Conservation (phyloP, 2,797 vertebrate genomes). For the Denticeps clupeoides region DNA sequence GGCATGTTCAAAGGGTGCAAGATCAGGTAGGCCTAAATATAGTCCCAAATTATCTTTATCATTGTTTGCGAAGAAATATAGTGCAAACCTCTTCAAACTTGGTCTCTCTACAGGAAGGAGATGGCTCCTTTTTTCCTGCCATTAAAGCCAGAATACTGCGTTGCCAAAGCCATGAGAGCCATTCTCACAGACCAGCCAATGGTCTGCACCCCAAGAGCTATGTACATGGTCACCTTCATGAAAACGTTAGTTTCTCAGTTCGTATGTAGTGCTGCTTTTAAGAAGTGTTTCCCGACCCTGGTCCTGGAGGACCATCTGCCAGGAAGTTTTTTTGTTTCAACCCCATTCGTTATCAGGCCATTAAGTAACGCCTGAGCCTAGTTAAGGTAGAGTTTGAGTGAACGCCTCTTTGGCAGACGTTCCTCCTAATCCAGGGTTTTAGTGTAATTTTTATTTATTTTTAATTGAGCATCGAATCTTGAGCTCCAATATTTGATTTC, state of each 20-base stretch:
- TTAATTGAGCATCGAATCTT: background rate
- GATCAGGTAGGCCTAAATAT: constrained; percentile 63
- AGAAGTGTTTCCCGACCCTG: no score
- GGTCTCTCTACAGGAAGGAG: constrained; percentile 79
- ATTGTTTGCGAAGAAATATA: no score
- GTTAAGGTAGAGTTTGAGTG: no score
- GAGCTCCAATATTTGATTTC: background rate
- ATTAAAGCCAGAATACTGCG: constrained; percentile 74
- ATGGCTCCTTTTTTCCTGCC: constrained; percentile 73
- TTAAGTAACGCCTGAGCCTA: no score
- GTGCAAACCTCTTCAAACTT: no score
- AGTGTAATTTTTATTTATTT: no score
- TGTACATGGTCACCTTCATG: constrained; percentile 82
- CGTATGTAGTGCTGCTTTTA: no score
- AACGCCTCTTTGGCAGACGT: no score
- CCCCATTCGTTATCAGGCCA: no score
- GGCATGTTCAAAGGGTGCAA: constrained; percentile 78
- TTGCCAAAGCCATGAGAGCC: constrained; percentile 75
- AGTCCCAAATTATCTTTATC: background rate
- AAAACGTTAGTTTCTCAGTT: constrained; percentile 69
- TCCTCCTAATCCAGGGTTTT: no score
- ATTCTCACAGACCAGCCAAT: constrained; percentile 80
- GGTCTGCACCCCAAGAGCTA: constrained; percentile 76
- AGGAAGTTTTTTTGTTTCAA: no score
- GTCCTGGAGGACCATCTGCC: no score